Base-by-base conservation (phyloP, 2,888 invertebrate species). In the Fissipunctia ypsillon region DNA sequence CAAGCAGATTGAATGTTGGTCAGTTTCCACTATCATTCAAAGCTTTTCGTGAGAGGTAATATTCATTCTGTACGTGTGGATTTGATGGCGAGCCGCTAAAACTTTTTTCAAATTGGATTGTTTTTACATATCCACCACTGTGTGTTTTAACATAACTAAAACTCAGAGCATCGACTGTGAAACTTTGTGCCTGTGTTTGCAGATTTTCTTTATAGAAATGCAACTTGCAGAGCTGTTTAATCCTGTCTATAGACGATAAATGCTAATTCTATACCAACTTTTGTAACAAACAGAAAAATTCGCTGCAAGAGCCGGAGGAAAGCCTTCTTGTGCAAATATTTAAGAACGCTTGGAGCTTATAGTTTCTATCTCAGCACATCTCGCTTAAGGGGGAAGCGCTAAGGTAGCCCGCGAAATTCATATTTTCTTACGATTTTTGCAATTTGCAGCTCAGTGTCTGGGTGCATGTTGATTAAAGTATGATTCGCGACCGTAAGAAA, bases 251-350 rank as follows among this genome's bases (percentile, higher is more conserved):
- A 91, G 90, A 88, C 92, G 89, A 94, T 92, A 94, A 94, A 95
- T 94, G 94, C 91, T 93, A 94, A 95, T 94, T 93, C 85, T 86
- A 90, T 86, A 76, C 82, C 78, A 94, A 94, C 89, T 94, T 94
- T 90, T 82, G 87, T 80, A 89, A 89, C 88, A 90, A 92, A 91
- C 88, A 90, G 89, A 91, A 93, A 94, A 93, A 92, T 90, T 90
- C 88, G 82, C 84, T 83, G 90, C 87, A 86, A 86, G 81, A 85
- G 77, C 82, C 73, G 84, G 77, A 81, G 88, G 84, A 87, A 90
- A 91, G 89, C 85, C 87, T 89, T 88, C 87, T 88, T 79, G 76
- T 80, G 86, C 83, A 89, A 89, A 91, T 90, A 90, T 90, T 90
- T 87, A 80, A 88, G 84, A 85, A 89, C 88, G 85, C 87, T 89